Conservation (phyloP, 1,140 invertebrate genomes). For the Procambarus clarkii region DNA sequence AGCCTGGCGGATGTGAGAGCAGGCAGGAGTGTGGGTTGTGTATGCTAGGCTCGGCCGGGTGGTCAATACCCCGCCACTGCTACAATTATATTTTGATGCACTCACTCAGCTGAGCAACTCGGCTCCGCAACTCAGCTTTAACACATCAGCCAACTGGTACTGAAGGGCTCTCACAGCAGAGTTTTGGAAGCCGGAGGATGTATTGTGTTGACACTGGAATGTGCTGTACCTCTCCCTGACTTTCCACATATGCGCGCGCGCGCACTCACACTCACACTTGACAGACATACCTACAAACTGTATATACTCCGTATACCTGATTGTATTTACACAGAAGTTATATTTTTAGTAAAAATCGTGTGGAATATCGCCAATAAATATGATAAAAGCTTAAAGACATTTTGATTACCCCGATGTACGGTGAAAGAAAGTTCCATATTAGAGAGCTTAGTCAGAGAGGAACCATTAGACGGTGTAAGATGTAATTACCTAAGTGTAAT, state of each 20-base stretch:
- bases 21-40: not conserved
- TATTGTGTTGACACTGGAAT: constrained; percentile 6
- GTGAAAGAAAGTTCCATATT: too few relatives aligned
- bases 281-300: not conserved
- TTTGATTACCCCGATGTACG: not conserved
- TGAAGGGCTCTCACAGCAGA: constrained; percentile 1
- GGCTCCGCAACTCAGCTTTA: constrained; percentile 31
- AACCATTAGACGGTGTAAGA: too few relatives aligned
- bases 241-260: not conserved
- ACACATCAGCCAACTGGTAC: constrained; percentile 16
- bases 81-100: constrained; percentile 39
- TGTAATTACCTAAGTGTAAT: too few relatives aligned
- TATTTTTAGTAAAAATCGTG: constrained; percentile 44
- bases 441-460: too few relatives aligned
- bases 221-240: not conserved
- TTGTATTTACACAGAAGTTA: constrained; percentile 44
- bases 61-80: constrained; percentile 19
- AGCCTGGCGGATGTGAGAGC: not conserved
- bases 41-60: not conserved
- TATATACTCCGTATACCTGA: constrained; percentile 39
- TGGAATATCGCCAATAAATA: constrained; percentile 41
- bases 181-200: constrained; percentile 9
- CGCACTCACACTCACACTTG: too few relatives aligned
- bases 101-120: not conserved
- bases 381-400: not conserved